Evolutionary conservation across 2,888 invertebrate genomes (phyloP), one percentile per base, ranked within the genome.

Genomic region (Lacanobia wlatinum): DNA sequence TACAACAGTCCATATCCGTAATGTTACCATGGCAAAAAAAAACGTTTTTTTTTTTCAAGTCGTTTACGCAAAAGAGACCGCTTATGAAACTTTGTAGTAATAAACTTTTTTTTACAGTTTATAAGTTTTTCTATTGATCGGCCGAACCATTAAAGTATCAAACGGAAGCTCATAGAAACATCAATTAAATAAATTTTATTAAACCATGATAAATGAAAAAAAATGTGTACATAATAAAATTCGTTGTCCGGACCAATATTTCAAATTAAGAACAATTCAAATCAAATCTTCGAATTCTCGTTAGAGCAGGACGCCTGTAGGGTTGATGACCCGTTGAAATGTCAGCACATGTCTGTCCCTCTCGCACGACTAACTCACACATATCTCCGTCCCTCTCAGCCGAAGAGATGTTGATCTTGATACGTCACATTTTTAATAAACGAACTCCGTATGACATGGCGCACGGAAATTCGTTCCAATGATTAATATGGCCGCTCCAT

Each of bases 361-460:
- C 90, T 96, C 92, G 74, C 88, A 86, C 94, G 75, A 83, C 55
- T 83, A 74, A 84, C 82, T 84, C 84, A 84, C 83, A 84, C 87
- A 90, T 90, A 89, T 89, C 84, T 84, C 71, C 87, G 90, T 95
- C 93, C 89, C 92, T 82, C 90, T 95, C 91, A 81, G 83, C 84
- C 93, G 90, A 92, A 90, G 93, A 95, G 95, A 96, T 95, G 95
- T 95, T 96, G 96, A 96, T 96, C 96, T 96, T 95, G 95, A 96
- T 96, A 96, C 96, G 96, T 96, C 96, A 96, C 93, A 95, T 95
- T 96, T 96, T 96, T 96, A 96, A 96, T 96, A 96, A 96, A 96
- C 96, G 96, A 94, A 96, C 94, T 92, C 91, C 91, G 94, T 95
- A 95, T 95, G 95, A 95, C 95, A 95, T 93, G 95, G 94, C 91